These are phyloP conservation scores for Porites divaricata DNA, from an alignment of 92 coral and sea anemone species.

Conservation along the genomic window DNA sequence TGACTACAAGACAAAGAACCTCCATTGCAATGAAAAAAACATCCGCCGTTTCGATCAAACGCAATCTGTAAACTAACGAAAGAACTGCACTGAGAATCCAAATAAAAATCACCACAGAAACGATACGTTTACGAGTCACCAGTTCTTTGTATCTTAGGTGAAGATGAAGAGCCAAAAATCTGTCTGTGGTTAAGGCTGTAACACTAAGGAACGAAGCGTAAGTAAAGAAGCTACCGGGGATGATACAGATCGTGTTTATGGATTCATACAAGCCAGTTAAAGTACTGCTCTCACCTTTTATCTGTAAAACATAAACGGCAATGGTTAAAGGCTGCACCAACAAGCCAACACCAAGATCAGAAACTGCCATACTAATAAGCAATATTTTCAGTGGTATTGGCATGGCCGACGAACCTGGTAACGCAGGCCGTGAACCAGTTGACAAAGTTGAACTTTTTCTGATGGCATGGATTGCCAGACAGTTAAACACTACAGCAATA, in stretches of 20 bases:
- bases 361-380: conserved; percentile 30
- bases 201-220: neutral
- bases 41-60: neutral
- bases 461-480: neutral
- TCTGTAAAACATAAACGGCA: neutral
- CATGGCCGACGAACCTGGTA: neutral
- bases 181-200: neutral
- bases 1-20: neutral
- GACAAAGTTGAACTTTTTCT: neutral
- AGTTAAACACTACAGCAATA: neutral
- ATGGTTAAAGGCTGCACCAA: conserved; percentile 10
- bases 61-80: neutral
- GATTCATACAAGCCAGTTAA: neutral
- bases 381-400: neutral
- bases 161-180: neutral
- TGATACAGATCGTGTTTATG: neutral
- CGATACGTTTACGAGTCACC: conserved; percentile 28
- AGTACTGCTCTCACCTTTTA: neutral
- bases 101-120: conserved; percentile 7
- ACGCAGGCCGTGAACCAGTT: too few relatives aligned
- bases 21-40: neutral
- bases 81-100: conserved; percentile 14
- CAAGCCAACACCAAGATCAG: conserved; percentile 30
- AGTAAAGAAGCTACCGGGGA: neutral
- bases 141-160: conserved; percentile 32